A percentile compares a stretch with the other conserved stretches of the same genome.
phyloP scores from a whole-genome alignment of 2,797 vertebrate species.

The Pantherophis vulpinus region DNA sequence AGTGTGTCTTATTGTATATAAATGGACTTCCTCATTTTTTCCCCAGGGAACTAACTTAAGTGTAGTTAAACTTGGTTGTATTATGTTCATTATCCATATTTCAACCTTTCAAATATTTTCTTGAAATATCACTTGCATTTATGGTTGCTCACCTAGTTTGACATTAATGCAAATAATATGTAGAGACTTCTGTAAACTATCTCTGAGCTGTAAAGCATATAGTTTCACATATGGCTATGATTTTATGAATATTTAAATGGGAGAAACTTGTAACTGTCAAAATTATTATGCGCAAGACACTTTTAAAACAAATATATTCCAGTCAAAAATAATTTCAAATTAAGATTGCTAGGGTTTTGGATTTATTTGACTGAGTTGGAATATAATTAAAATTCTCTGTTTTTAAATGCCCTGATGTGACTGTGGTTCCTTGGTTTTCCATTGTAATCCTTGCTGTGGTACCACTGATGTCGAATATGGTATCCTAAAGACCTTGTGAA shows the following conservation, averaged over 20 bases:
- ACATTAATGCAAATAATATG: slow-evolving; percentile 43
- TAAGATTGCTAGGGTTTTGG: slow-evolving; percentile 9
- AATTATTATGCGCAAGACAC: slow-evolving; percentile 23
- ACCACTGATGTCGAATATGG: not conserved
- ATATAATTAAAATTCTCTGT: not conserved
- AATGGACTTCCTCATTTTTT: not conserved
- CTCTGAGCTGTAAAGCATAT: slow-evolving; percentile 33
- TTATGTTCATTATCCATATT: not conserved
- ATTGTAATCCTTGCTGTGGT: not conserved
- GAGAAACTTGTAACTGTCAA: slow-evolving; percentile 46
- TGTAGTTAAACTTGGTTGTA: not conserved
- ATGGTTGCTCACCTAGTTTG: slow-evolving; percentile 39
- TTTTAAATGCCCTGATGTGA: not conserved
- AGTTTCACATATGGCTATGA: slow-evolving; percentile 30
- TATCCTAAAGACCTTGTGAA: not conserved
- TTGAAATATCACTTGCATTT: slow-evolving; percentile 9
- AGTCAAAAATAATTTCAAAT: slow-evolving; percentile 39
- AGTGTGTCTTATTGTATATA: not conserved
- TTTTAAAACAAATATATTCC: slow-evolving; percentile 19
- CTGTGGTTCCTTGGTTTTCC: not conserved
- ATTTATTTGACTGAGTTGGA: not conserved
- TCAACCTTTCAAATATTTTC: slow-evolving; percentile 19
- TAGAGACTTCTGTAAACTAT: slow-evolving; percentile 36
- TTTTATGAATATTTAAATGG: slow-evolving; percentile 41
- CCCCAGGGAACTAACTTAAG: not conserved